Conservation (phyloP, 1,140 invertebrate species). For the Goniozus legneri region DNA sequence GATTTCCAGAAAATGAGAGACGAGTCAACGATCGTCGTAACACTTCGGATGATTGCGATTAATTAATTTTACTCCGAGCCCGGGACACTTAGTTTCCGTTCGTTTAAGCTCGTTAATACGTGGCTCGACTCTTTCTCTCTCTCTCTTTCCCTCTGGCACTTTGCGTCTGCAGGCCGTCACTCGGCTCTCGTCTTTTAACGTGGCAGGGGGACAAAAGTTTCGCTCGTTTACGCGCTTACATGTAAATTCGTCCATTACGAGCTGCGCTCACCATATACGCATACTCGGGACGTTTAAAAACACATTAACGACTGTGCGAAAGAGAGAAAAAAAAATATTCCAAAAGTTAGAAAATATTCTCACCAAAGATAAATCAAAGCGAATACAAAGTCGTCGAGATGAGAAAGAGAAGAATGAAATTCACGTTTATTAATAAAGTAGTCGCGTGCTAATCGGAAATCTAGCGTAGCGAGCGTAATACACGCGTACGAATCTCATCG, state of each 20-base stretch:
- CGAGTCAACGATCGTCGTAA: conserved; percentile 35
- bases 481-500: too few relatives aligned
- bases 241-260: conserved; percentile 41
- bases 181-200: conserved; percentile 10
- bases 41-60: conserved; percentile 52
- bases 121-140: conserved; percentile 22
- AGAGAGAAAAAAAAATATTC: too few relatives aligned
- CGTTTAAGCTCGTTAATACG: conserved; percentile 53
- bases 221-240: conserved; percentile 38
- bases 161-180: background rate
- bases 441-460: too few relatives aligned
- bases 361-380: too few relatives aligned
- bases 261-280: too few relatives aligned
- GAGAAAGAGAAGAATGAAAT: too few relatives aligned
- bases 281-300: too few relatives aligned
- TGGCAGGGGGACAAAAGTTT: conserved; percentile 21
- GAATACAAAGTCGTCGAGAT: too few relatives aligned
- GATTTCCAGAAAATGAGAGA: conserved; percentile 24
- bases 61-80: conserved; percentile 54
- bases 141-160: background rate
- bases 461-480: too few relatives aligned
- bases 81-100: conserved; percentile 56
- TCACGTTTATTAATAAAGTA: too few relatives aligned
- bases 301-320: too few relatives aligned
- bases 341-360: too few relatives aligned